These are phyloP conservation scores for Zapornia atra DNA, from an alignment of 2,113 vertebrate species.

Conservation along the genomic window DNA sequence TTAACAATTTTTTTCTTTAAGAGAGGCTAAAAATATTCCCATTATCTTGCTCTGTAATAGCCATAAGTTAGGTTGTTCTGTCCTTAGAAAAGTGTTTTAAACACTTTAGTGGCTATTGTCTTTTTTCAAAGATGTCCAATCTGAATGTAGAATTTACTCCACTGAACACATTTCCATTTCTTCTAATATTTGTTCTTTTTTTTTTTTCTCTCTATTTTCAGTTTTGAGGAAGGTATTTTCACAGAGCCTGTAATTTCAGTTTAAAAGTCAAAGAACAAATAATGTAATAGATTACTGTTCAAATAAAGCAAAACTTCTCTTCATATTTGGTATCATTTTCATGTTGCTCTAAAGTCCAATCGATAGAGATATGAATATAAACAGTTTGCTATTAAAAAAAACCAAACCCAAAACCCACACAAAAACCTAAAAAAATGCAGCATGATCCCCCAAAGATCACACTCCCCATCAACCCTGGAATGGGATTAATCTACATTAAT, in stretches of 20 bases:
- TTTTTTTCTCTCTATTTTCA: background rate
- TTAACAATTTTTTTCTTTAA: background rate
- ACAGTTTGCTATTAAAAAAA: background rate
- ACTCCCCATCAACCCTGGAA: background rate
- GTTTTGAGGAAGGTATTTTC: background rate
- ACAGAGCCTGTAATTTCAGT: background rate
- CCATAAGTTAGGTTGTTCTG: background rate
- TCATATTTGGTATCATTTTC: background rate
- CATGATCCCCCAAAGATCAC: no score
- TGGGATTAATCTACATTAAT: background rate
- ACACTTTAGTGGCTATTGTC: background rate
- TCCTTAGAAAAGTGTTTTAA: background rate
- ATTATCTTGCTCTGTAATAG: background rate
- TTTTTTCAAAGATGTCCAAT: background rate
- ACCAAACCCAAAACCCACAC: background rate
- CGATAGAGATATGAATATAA: background rate
- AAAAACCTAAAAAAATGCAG: background rate
- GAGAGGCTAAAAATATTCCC: background rate
- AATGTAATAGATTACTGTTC: background rate
- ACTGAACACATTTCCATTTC: background rate
- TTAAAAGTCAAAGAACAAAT: background rate
- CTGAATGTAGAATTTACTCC: background rate
- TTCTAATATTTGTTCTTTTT: background rate
- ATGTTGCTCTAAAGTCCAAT: background rate
- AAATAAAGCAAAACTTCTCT: background rate